Conservation (phyloP, 2,888 invertebrate genomes). For the Rutpela maculata region DNA sequence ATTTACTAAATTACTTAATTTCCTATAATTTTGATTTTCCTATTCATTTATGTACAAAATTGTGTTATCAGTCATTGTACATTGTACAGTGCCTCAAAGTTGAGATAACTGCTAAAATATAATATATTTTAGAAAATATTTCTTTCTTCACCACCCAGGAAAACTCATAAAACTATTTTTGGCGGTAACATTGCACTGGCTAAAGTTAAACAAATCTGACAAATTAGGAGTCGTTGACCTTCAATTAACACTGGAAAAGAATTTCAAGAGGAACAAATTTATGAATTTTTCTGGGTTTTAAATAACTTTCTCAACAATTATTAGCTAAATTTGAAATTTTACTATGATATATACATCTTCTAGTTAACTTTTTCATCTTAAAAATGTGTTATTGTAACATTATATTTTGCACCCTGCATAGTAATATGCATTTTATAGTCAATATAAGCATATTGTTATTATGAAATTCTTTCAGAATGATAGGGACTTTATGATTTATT, state of each 20-base stretch:
- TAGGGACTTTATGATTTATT: conserved; percentile 3
- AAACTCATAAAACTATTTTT: not conserved
- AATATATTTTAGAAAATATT: conserved; percentile 29
- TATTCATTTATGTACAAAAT: conserved; percentile 57
- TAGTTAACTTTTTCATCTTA: conserved; percentile 10
- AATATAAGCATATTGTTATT: conserved; percentile 28
- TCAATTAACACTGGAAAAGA: not conserved
- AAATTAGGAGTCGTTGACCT: not conserved
- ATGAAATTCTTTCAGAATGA: conserved; percentile 11
- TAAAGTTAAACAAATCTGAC: not conserved
- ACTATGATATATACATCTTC: conserved; percentile 27
- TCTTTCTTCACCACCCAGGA: conserved; percentile 5
- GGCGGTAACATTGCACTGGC: not conserved
- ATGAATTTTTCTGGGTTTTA: conserved; percentile 9
- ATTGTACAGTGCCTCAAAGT: conserved; percentile 64
- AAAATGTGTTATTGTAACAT: conserved; percentile 24
- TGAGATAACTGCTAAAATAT: conserved; percentile 48
- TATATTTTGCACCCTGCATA: conserved; percentile 40
- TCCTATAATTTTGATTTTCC: conserved; percentile 48
- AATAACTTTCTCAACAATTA: conserved; percentile 37
- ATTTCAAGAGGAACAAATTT: not conserved
- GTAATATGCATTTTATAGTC: conserved; percentile 29
- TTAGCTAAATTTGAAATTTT: conserved; percentile 31
- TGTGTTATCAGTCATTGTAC: conserved; percentile 68
- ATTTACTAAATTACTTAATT: conserved; percentile 35